Conservation (phyloP, 2,113 vertebrate genomes). For the Lontra canadensis region DNA sequence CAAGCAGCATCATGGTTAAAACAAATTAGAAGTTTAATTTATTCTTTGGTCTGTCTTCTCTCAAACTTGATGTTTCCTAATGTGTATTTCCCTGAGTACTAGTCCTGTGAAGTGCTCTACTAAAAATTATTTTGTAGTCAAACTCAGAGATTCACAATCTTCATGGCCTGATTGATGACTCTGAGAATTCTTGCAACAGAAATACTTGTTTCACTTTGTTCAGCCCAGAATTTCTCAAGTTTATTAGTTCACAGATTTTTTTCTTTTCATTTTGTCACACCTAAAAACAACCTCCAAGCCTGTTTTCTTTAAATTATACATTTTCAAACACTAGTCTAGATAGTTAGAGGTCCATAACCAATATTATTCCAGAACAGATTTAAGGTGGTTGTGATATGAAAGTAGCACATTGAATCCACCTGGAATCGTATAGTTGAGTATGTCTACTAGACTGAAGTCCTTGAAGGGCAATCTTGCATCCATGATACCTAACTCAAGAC, state of each 20-base stretch:
- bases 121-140: not conserved
- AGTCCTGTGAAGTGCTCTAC: not conserved
- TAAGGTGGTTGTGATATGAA: not conserved
- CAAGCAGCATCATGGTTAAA: not conserved
- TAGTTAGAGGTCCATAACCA: not conserved
- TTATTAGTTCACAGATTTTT: not conserved
- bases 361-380: not conserved
- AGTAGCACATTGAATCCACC: not conserved
- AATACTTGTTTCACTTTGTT: not conserved
- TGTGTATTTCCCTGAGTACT: not conserved
- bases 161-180: not conserved
- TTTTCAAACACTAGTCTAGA: not conserved
- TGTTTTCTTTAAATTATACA: not conserved
- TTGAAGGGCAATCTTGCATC: not conserved
- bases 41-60: not conserved
- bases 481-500: not conserved
- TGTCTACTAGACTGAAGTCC: not conserved
- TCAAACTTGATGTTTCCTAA: not conserved
- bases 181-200: not conserved
- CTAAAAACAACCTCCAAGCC: not conserved
- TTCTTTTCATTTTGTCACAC: not conserved
- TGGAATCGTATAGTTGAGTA: not conserved
- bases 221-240: not conserved
- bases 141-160: not conserved
- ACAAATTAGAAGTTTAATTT: not conserved